Conservation (phyloP, 1,140 invertebrate genomes). For the Drosophila quadrilineata region DNA sequence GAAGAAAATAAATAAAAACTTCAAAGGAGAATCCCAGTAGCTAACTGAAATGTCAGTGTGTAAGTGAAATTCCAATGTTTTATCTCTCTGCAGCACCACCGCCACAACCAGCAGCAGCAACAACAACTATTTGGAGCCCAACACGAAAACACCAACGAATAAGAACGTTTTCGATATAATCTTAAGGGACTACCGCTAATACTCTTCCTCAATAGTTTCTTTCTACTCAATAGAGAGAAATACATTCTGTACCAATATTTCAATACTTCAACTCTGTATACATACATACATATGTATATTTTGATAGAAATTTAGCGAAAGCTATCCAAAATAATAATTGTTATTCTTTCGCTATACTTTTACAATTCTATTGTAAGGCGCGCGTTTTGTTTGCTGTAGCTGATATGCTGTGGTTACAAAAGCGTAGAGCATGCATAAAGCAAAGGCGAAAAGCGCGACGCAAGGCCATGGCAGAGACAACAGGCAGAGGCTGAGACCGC, state of each 20-base stretch:
- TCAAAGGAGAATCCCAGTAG: constrained; percentile 74
- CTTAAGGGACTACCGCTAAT: not conserved
- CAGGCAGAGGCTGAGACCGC: constrained; percentile 23
- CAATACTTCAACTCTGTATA: too few relatives aligned
- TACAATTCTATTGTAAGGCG: constrained; percentile 4
- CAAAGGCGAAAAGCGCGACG: constrained; percentile 48
- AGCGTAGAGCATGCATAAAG: constrained; percentile 20
- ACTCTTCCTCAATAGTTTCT: too few relatives aligned
- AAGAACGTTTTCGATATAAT: constrained; percentile 5
- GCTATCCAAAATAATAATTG: too few relatives aligned
- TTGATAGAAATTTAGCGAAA: too few relatives aligned
- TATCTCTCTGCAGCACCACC: constrained; percentile 49
- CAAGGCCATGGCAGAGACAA: constrained; percentile 40
- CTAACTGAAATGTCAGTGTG: constrained; percentile 59
- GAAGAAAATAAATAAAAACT: constrained; percentile 69
- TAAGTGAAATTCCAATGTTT: constrained; percentile 71
- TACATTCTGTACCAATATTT: too few relatives aligned
- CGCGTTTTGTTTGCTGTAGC: not conserved
- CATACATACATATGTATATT: too few relatives aligned
- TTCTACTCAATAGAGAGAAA: too few relatives aligned
- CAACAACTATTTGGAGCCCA: constrained; percentile 27
- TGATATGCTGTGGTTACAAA: constrained; percentile 25
- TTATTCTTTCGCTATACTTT: too few relatives aligned
- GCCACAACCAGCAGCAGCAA: constrained; percentile 24
- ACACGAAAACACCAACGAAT: constrained; percentile 36